Evolutionary conservation across 2,797 vertebrate genomes (phyloP).

Genomic region (Taeniopygia guttata): DNA sequence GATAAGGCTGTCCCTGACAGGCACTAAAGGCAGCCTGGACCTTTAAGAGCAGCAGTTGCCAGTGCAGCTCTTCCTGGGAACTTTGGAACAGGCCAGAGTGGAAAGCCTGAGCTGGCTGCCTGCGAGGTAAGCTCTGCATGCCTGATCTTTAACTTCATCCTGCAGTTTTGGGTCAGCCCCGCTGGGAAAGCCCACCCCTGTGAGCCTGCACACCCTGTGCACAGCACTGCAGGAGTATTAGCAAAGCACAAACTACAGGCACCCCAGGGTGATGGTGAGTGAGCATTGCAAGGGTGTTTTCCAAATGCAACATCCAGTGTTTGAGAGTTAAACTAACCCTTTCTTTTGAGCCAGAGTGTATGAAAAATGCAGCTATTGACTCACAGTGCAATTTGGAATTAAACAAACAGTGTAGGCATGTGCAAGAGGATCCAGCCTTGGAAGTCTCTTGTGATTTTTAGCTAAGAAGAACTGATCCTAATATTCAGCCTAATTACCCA

Average conservation of each 20-base stretch:
- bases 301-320: background rate
- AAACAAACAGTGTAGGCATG: background rate
- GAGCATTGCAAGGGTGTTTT: rapidly evolving
- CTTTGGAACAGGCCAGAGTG: background rate
- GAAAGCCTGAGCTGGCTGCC: background rate
- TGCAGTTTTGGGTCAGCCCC: background rate
- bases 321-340: background rate
- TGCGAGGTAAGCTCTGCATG: background rate
- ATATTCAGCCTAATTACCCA: background rate
- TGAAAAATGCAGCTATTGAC: background rate
- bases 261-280: rapidly evolving
- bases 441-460: background rate
- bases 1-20: background rate
- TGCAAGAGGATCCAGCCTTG: background rate
- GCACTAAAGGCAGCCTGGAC: background rate
- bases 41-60: slow-evolving; percentile 43
- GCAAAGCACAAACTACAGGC: background rate
- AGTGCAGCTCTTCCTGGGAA: background rate
- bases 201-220: rapidly evolving
- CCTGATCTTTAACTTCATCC: background rate
- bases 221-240: background rate
- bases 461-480: background rate
- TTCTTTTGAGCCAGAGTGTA: background rate
- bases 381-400: background rate
- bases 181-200: background rate